Evolutionary conservation across 64 coral and sea anemone genomes (phyloP), one percentile per base, ranked within the genome.

Genomic region (Astreopora myriophthalma): DNA sequence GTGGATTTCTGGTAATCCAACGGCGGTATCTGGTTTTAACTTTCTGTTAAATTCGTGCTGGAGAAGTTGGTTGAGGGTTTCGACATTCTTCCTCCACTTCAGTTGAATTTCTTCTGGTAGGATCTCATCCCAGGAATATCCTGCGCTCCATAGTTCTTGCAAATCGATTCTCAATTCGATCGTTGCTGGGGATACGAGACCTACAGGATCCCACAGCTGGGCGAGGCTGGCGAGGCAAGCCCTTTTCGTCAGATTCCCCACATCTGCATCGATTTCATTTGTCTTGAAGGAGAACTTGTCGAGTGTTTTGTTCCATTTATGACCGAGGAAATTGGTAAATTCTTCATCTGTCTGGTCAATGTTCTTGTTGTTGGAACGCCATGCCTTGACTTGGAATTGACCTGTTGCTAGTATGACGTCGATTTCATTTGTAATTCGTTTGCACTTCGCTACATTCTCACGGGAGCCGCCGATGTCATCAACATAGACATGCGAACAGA

Each of bases 151-250:
- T 10, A 89, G 73, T 33, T 89, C 87, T 77, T 89, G 72, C 11
- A 89, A 14, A 44, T 77, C 87, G 25, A 89, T 78, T 29, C 60
- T 71, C 19, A 82, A 57, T 77, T 90, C 73, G 19, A 90, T 71
- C 8, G 76, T 71, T 5, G 23, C 31, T 46, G 88, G 61, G 6
- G 74, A 13, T 8, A 81, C 28, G 14, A 90, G 76, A 5, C 88
- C 88, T n/a, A 90, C 58, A 0, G 88, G 88, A 34, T 90, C 75
- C 88, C 75, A 90, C 52, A 86, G 1, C 22, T 86, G 84, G 8
- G 84, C 31, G 33, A 71, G 1, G 26, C 13, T 2, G 34, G 81
- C 29, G 1, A 71, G 32, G 29, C 64, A 71, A 2, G 2, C 5
- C 11, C 58, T 33, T 16, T 85, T 66, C 3, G 80, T 6, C 19